phyloP scores from a whole-genome alignment of 2,113 vertebrate genomes.

The Elanus axillaris region DNA sequence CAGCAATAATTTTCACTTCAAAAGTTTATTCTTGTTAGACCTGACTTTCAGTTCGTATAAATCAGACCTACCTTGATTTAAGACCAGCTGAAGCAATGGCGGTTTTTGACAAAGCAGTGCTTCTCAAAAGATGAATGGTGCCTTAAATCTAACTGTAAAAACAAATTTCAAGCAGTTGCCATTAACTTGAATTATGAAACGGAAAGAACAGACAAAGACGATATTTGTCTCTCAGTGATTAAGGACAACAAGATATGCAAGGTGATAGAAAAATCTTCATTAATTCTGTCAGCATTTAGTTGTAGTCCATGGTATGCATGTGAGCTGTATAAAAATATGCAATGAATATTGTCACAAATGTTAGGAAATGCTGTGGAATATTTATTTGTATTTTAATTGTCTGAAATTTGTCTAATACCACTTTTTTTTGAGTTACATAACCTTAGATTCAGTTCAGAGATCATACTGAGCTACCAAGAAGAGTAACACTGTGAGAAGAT shows the following conservation, averaged over 20 bases:
- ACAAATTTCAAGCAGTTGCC: not conserved
- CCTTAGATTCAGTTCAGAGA: conserved; percentile 4
- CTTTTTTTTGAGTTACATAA: not conserved
- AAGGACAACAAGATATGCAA: not conserved
- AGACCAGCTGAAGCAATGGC: not conserved
- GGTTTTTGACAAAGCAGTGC: not conserved
- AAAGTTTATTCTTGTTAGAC: not conserved
- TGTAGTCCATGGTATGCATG: not conserved
- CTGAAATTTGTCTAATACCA: not conserved
- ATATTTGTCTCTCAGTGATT: not conserved
- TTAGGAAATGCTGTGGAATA: not conserved
- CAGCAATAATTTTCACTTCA: not conserved
- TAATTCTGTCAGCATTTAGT: not conserved
- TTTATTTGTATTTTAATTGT: not conserved
- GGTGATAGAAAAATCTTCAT: not conserved
- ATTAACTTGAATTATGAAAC: not conserved
- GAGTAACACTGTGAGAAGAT: not conserved
- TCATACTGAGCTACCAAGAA: not conserved
- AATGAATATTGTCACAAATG: not conserved
- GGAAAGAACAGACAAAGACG: not conserved
- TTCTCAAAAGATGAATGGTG: not conserved
- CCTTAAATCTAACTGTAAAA: conserved; percentile 21
- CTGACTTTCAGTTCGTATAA: not conserved
- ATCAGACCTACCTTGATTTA: conserved; percentile 17
- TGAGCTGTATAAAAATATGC: not conserved